These are phyloP conservation scores for Anthophora plumipes DNA, from an alignment of 2,888 invertebrate species.

Conservation along the genomic window DNA sequence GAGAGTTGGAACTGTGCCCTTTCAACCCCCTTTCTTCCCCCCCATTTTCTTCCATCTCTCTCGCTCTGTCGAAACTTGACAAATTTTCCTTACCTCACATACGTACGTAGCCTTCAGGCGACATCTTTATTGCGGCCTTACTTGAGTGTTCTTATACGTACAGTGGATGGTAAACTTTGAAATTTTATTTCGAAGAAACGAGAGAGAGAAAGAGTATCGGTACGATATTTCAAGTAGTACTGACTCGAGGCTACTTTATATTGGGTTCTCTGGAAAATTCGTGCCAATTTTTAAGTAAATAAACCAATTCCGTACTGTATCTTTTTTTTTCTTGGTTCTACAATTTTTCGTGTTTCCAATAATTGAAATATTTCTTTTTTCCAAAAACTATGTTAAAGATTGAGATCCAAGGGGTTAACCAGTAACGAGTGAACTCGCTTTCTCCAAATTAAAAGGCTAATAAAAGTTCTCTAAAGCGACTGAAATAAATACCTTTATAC, in stretches of 20 bases:
- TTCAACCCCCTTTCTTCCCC: constrained; percentile 1
- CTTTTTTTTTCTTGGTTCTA: background rate
- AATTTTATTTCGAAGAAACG: constrained; percentile 6
- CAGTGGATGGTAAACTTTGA: background rate
- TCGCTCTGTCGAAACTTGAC: background rate
- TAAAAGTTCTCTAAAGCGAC: too few species aligned
- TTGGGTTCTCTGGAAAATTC: background rate
- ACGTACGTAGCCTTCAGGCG: background rate
- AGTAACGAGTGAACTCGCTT: too few species aligned
- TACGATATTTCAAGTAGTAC: background rate
- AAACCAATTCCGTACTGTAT: background rate
- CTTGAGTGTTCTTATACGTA: background rate
- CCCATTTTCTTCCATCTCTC: too few species aligned
- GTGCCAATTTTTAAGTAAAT: too few species aligned
- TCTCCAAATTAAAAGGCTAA: too few species aligned
- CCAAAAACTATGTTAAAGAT: too few species aligned
- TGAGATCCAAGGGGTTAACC: too few species aligned
- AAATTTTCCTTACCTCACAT: constrained; percentile 19
- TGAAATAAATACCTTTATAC: too few species aligned
- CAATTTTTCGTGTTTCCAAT: too few species aligned
- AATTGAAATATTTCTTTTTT: too few species aligned
- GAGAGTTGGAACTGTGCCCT: constrained; percentile 57
- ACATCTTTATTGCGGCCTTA: constrained; percentile 30
- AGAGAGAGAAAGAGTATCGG: too few species aligned
- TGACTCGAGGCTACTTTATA: background rate